Base-by-base conservation (phyloP, 1,140 invertebrate genomes). In the Bombus vancouverensis region DNA sequence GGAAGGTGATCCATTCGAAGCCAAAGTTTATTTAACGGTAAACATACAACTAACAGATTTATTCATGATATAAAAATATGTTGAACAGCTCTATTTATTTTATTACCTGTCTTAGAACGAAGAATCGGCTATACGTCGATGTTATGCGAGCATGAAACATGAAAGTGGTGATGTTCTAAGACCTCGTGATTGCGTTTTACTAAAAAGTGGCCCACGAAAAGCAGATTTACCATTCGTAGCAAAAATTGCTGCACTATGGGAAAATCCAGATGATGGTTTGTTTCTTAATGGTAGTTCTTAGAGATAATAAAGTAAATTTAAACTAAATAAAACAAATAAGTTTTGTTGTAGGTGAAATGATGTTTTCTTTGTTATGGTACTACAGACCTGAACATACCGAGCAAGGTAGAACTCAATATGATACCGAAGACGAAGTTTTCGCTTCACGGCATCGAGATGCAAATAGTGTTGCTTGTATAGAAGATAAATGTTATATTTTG, bases 361-460 rank as follows among this genome's bases (percentile, higher is more conserved):
- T 99, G 98, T 98, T 99, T 96, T 98, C 98, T 2, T 95, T 99
- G 77, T 95, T 99, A 74, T 99, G 99, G 99, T 99, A 99, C 95
- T 99, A 99, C 95, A 96, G 98, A 91, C 98, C 99, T 1, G 99
- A 99, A 95, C 99, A 99, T 95, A 99, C 98, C 1, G 98, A 99
- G 90, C 97, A 97, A 91, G 98, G 98, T 4, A 96, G 98, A 12
- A 96, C 96, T 88, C 95, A 96, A 37, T 96, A 96, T 37, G 98
- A 99, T 94, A 97, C 97, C 91, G 96, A 97, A 9, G 98, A 98
- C 92, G 99, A 99, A 95, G 97, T 99, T 70, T 99, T 99, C 95
- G 99, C 99, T 42, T 99, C 98, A 4, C 97, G 98, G 80, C 99
- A 99, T 95, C 96, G 97, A 76, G 98, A 99, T 95, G 97, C 97